Evolutionary conservation across 2,113 vertebrate genomes (phyloP).

Genomic region (Diadophis punctatus): DNA sequence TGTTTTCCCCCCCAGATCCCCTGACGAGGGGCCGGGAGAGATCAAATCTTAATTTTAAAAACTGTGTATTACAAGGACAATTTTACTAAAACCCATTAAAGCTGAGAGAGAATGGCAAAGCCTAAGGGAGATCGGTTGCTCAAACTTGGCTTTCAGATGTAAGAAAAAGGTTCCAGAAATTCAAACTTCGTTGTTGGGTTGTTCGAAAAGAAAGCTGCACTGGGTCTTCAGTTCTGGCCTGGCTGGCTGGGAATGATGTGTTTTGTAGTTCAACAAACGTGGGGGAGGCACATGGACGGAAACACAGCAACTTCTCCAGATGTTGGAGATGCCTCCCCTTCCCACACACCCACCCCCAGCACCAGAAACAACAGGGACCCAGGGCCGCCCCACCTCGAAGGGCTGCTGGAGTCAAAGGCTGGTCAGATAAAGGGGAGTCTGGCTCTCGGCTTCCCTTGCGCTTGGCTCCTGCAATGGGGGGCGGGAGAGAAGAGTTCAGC

Average conservation of each 20-base stretch:
- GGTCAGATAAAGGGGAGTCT: not conserved
- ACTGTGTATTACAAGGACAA: too few species aligned
- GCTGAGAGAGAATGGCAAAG: not conserved
- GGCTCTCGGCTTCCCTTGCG: not conserved
- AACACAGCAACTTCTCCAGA: not conserved
- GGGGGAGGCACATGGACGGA: not conserved
- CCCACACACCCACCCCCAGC: not conserved
- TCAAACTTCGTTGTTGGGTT: too few species aligned
- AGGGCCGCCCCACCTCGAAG: not conserved
- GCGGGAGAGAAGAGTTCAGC: not conserved
- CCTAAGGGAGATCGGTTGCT: not conserved
- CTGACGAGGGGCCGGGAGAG: not conserved
- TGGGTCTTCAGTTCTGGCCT: not conserved
- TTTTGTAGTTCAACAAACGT: not conserved
- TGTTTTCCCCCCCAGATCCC: too few species aligned
- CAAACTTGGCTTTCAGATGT: not conserved
- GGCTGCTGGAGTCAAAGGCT: not conserved
- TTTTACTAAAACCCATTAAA: not conserved
- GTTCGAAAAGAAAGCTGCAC: not conserved
- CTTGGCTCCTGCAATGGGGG: not conserved
- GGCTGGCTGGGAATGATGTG: not conserved
- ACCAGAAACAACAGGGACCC: not conserved
- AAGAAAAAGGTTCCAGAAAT: not conserved
- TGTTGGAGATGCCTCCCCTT: not conserved
- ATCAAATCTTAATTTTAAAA: not conserved